A percentile compares a stretch with the other conserved stretches of the same genome.
phyloP scores from a whole-genome alignment of 37 sponge, comb jelly and placozoan species.

The Halichondria panicea region DNA sequence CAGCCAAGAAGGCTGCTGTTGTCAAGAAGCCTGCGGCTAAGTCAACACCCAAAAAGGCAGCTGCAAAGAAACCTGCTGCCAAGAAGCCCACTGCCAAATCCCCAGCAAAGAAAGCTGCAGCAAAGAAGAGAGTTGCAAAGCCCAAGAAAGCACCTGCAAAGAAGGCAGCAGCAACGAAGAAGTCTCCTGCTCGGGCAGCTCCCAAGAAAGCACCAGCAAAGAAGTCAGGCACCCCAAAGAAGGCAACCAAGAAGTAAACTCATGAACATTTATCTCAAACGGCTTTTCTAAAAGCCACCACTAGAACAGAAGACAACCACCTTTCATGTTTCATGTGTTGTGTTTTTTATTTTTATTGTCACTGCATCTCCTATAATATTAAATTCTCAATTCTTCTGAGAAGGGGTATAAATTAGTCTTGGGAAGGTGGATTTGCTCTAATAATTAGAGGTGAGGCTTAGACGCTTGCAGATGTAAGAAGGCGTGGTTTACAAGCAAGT shows the following conservation, averaged over 20 bases:
- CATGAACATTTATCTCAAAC: constrained; percentile 6
- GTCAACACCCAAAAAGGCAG: constrained; percentile 22
- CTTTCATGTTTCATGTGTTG: constrained; percentile 2
- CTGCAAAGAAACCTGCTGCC: constrained; percentile 25
- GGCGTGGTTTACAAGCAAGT: too few relatives aligned
- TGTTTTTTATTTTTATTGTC: not conserved
- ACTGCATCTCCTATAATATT: not conserved
- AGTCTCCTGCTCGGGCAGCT: constrained; percentile 24
- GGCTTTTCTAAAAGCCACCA: constrained; percentile 95
- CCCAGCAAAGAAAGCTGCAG: constrained; percentile 31
- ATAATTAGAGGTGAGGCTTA: too few relatives aligned
- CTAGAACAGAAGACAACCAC: constrained; percentile 60
- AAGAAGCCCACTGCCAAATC: constrained; percentile 27
- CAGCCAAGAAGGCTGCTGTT: constrained; percentile 39
- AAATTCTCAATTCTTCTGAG: not conserved
- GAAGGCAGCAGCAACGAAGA: constrained; percentile 22
- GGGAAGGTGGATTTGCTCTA: too few relatives aligned
- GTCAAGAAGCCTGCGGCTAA: not conserved
- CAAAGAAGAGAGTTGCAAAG: constrained; percentile 39
- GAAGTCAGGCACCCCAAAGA: not conserved
- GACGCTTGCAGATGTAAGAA: too few relatives aligned
- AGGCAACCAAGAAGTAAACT: constrained; percentile 34
- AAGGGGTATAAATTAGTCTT: too few relatives aligned
- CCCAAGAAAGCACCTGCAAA: constrained; percentile 6
- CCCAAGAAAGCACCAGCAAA: constrained; percentile 41